Base-by-base conservation (phyloP, 1,140 invertebrate species). In the Saccostrea echinata region DNA sequence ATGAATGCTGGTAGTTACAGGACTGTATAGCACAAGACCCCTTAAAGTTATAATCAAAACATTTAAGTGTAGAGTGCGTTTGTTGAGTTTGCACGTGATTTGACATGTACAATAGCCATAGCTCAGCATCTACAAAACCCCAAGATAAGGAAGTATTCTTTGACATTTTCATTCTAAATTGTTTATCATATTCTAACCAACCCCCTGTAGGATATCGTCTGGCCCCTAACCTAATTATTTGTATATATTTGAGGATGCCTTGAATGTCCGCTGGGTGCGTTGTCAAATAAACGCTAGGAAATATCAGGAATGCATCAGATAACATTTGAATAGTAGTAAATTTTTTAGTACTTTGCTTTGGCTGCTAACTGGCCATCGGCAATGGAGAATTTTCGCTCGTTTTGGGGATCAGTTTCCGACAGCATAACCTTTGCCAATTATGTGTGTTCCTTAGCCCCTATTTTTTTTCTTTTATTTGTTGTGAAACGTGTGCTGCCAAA, bases 91-190 rank as follows among this genome's bases (percentile, higher is more conserved):
- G 9, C 35, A 24, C 8, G 27, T 30, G 4, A 80, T 80, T 80
- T 27, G 71, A 80, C 71, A 80, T 80, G 35, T 80, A 80, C 4
- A 80, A 80, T 13, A 80, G 11, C 24, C n/a, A 80, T 12, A 80
- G 71, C 13, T 80, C 71, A 80, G 27, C 27, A 43, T 80, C 4
- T 33, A 27, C 71, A 27, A n/a, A 33, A 3, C 71, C 24, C 71
- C 13, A 27, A 6, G 8, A 13, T 43, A 27, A 13, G 13, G 24
- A 30, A 43, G n/a, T 80, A 80, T 33, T 80, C 13, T 80, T 13
- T 33, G 24, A 30, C 35, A 33, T 27, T 80, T 80, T 80, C 8
- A 80, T 3, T 3, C 68, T 30, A 8, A 80, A 80, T 80, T 82
- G 51, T 81, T 33, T 81, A 12, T 43, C 30, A 16, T 51, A 52